Conservation (phyloP, 2,797 vertebrate genomes). For the Myotis findleyi region DNA sequence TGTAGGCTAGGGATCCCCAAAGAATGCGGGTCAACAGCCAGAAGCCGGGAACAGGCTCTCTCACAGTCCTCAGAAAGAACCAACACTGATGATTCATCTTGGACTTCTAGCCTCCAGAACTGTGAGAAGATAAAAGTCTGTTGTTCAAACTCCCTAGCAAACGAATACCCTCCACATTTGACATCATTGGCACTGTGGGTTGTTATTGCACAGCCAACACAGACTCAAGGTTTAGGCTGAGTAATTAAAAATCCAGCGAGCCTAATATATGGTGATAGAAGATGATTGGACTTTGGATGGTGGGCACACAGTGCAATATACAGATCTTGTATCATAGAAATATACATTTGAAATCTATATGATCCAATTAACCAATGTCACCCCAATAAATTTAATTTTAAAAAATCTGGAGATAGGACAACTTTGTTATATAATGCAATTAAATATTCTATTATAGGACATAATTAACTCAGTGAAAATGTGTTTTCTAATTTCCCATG, state of each 20-base stretch:
- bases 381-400: no score
- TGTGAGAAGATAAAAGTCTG: not conserved
- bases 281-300: no score
- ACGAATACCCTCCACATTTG: not conserved
- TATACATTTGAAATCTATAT: no score
- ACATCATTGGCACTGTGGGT: accelerated
- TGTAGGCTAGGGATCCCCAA: not conserved
- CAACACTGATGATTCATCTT: not conserved
- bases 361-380: no score
- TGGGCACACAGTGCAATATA: no score
- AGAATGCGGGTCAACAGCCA: not conserved
- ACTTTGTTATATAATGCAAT: not conserved
- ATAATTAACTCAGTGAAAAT: not conserved
- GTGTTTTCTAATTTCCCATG: not conserved
- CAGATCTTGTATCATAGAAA: no score
- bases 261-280: no score
- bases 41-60: not conserved
- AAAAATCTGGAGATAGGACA: not conserved
- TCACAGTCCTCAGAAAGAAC: not conserved
- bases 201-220: not conserved
- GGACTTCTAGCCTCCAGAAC: not conserved
- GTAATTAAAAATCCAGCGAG: not conserved
- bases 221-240: not conserved
- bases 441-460: not conserved
- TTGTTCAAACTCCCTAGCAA: not conserved